A percentile compares a stretch with the other conserved stretches of the same genome.
Evolutionary conservation across 2,888 invertebrate species (phyloP).

Genomic region (Nephrocerus scutellatus): DNA sequence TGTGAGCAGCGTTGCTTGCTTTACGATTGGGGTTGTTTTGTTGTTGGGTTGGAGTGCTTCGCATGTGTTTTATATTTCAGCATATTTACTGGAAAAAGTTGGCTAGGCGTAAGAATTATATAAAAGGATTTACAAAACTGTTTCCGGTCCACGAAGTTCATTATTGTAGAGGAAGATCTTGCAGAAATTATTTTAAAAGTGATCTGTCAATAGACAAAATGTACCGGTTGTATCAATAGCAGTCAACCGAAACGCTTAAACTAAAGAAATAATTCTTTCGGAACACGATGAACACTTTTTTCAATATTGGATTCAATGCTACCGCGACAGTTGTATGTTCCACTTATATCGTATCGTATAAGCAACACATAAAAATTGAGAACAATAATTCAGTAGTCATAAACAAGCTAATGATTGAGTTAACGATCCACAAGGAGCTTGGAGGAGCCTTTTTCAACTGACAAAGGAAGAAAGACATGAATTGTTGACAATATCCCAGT

Average conservation of each 20-base stretch:
- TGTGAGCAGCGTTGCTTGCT: too few species aligned
- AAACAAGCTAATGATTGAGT: slow-evolving; percentile 2
- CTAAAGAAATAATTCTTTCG: slow-evolving; percentile 6
- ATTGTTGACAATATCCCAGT: slow-evolving; percentile 8
- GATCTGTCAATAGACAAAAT: slow-evolving; percentile 7
- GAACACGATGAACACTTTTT: slow-evolving; percentile 4
- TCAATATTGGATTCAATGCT: slow-evolving; percentile 7
- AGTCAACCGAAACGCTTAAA: slow-evolving; percentile 3
- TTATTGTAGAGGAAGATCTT: slow-evolving; percentile 7
- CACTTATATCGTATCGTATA: slow-evolving; percentile 4
- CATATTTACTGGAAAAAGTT: too few species aligned
- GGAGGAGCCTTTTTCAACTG: too few species aligned
- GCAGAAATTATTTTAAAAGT: slow-evolving; percentile 6
- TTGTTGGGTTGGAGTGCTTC: too few species aligned
- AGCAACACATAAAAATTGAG: slow-evolving; percentile 7
- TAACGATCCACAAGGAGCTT: too few species aligned
- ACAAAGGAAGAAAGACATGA: slow-evolving; percentile 6
- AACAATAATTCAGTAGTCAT: slow-evolving; percentile 2
- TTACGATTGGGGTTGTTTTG: too few species aligned
- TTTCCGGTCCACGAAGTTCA: slow-evolving; percentile 8
- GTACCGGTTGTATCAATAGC: slow-evolving; percentile 3
- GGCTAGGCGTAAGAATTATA: too few species aligned
- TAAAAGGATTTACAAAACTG: too few species aligned
- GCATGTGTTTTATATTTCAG: too few species aligned
- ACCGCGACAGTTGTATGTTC: slow-evolving; percentile 7